A percentile compares a stretch with the other conserved stretches of the same genome.
These are phyloP conservation scores for Athalia rosae DNA, from an alignment of 2,888 invertebrate species.

Conservation along the genomic window DNA sequence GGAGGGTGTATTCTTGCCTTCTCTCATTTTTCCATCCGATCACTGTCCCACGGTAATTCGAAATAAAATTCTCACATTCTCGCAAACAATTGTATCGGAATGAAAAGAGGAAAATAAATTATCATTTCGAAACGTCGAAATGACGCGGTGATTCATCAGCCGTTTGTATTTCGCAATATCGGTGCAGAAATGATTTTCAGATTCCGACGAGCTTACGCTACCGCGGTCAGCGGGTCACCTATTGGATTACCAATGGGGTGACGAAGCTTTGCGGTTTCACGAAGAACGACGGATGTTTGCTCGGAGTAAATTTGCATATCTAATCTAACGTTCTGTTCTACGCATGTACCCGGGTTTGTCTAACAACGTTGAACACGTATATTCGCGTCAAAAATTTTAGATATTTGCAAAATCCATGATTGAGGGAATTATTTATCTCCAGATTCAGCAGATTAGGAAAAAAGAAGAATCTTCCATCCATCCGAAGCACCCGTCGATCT, in stretches of 20 bases:
- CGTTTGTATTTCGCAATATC: too few species aligned
- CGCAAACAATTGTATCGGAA: neutral
- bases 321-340: neutral
- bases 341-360: too few species aligned
- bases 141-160: too few species aligned
- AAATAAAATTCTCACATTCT: neutral
- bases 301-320: slow-evolving; percentile 20
- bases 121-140: too few species aligned
- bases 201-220: neutral
- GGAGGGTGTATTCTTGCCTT: neutral
- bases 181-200: too few species aligned
- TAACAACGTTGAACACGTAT: too few species aligned
- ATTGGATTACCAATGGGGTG: slow-evolving; percentile 11
- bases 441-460: slow-evolving; percentile 1
- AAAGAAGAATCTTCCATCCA: neutral
- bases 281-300: slow-evolving; percentile 39
- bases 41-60: neutral
- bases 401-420: slow-evolving; percentile 14
- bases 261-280: slow-evolving; percentile 27
- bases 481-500: neutral
- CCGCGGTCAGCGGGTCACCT: slow-evolving; percentile 20
- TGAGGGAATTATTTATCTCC: neutral
- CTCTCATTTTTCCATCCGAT: neutral
- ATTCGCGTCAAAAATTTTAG: slow-evolving; percentile 1
- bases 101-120: too few species aligned